Evolutionary conservation across 2,113 vertebrate genomes (phyloP).

Genomic region (Cheirogaleus medius): DNA sequence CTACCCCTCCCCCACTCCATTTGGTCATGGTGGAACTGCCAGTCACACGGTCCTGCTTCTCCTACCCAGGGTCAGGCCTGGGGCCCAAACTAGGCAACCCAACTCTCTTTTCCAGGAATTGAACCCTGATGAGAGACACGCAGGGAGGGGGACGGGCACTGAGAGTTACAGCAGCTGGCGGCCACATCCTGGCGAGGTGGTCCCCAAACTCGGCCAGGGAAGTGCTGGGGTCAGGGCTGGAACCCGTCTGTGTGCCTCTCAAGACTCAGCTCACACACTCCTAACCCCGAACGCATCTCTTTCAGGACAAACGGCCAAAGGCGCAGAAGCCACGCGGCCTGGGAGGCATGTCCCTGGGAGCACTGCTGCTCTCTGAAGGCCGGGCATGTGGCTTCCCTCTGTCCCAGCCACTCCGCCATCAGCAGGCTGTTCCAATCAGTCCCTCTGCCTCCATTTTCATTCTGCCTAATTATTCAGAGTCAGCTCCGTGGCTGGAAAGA

Average conservation of each 20-base stretch:
- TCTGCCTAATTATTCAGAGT: background rate
- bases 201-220: background rate
- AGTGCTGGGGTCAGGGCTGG: background rate
- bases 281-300: background rate
- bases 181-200: background rate
- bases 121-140: background rate
- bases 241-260: background rate
- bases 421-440: background rate
- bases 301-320: background rate
- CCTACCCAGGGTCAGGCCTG: background rate
- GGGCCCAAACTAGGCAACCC: background rate
- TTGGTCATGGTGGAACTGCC: background rate
- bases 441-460: background rate
- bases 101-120: background rate
- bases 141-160: background rate
- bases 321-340: background rate
- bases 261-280: background rate
- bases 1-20: background rate
- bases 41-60: background rate
- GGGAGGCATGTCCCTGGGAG: background rate
- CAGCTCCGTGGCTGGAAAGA: background rate
- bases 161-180: background rate
- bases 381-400: rapidly evolving
- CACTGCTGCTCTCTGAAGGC: background rate
- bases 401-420: background rate